Evolutionary conservation across 1,140 invertebrate species (phyloP), one percentile per base, ranked within the genome.

Genomic region (Conopomorpha cramerella): DNA sequence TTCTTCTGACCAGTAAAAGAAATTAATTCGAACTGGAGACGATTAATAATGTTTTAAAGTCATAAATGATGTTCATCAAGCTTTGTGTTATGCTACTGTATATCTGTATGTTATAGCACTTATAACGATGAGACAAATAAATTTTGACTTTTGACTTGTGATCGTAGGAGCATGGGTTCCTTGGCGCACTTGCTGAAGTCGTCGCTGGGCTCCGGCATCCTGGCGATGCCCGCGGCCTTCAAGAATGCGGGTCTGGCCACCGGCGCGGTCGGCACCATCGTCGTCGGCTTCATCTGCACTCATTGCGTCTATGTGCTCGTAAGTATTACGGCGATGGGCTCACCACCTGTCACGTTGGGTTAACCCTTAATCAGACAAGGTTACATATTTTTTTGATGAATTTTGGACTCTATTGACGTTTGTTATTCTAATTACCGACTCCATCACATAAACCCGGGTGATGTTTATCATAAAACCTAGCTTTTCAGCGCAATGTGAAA

Each of bases 151-250:
- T 6, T 30, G 13, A 30, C 11, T 30, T 11, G 13, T 30, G 27
- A 16, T 49, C 74, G 16, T 66, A 90, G 88, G 17, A 85, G 88
- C 41, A 60, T 81, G 2, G 89, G 89, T 1, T 85, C 91, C 0
- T 61, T 92, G 51, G 82, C 86, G 15, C 91, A 93, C 63, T 67
- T 93, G 6, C 66, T 93, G 1, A 93, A 93, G 63, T 89, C 88
- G 18, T 94, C 92, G 0, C 78, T 95, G n/a, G 93, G 93, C 0
- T 93, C 91, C 0, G 93, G 93, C 0, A 91, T 95, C 42, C 74
- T 95, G 49, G 92, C 93, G 2, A 93, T 95, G 88, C 92, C 93
- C 4, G 82, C 84, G 40, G 92, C 93, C 8, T 87, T 95, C 45
- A 87, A 84, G 49, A 88, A 93, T 62, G 88, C 89, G 14, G 93